Conservation (phyloP, 1,140 invertebrate genomes). For the Dermatophagoides farinae region DNA sequence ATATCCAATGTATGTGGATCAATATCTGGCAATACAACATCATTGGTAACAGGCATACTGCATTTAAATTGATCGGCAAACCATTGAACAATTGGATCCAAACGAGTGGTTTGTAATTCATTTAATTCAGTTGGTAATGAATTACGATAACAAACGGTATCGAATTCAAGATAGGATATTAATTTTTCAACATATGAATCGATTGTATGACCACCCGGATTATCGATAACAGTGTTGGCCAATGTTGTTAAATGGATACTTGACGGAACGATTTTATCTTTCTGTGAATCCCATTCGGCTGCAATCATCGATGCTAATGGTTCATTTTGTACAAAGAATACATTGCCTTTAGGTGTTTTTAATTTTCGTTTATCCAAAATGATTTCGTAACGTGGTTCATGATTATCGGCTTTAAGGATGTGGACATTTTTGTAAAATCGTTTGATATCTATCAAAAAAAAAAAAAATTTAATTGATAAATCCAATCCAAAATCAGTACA, state of each 20-base stretch:
- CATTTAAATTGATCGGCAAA: constrained; percentile 14
- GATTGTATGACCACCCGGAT: constrained; percentile 4
- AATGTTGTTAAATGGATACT: constrained; percentile 16
- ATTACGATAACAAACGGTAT: constrained; percentile 15
- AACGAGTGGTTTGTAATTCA: constrained; percentile 1
- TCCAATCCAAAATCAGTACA: not conserved
- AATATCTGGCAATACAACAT: constrained; percentile 1
- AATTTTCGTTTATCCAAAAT: constrained; percentile 13
- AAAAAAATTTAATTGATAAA: not conserved
- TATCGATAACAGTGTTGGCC: constrained; percentile 15
- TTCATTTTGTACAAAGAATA: constrained; percentile 6
- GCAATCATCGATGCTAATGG: constrained; percentile 12
- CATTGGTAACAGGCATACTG: constrained; percentile 12
- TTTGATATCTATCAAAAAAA: not conserved
- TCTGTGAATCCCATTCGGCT: constrained; percentile 14
- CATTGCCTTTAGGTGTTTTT: constrained; percentile 14
- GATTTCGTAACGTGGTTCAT: constrained; percentile 9
- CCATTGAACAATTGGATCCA: constrained; percentile 16
- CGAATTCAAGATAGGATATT: constrained; percentile 12
- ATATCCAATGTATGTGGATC: not conserved
- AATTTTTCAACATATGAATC: constrained; percentile 2
- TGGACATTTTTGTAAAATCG: constrained; percentile 14
- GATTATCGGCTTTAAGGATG: not conserved
- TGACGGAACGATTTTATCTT: constrained; percentile 5
- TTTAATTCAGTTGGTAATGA: constrained; percentile 12